Base-by-base conservation (phyloP, 2,888 invertebrate genomes). In the Panopea generosa region DNA sequence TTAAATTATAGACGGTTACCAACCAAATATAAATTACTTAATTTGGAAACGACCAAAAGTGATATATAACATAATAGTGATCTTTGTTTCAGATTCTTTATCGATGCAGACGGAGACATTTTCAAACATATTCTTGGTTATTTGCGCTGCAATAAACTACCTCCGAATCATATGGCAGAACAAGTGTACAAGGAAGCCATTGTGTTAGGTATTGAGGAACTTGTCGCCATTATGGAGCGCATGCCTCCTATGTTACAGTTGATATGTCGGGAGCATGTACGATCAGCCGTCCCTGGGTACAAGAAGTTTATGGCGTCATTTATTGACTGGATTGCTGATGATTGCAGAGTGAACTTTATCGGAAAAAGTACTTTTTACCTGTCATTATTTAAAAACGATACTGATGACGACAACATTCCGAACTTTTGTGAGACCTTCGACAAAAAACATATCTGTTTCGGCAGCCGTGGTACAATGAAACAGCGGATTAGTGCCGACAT, bases 101-200 rank as follows among this genome's bases (percentile, higher is more conserved):
- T 45, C 45, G 45, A 45, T 16, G 6, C 20, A 4, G 45, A 45
- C 16, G 45, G 45, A 9, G 20, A 9, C 4, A n/a, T 45, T 3
- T 45, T 45, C 45, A 9, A 6, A 45, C 45, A 45, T 20, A 45
- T 45, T 45, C 16, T 45, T 6, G 16, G 16, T 20, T 45, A 9
- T 16, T 16, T 45, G 20, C 16, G 45, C 16, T 45, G n/a, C 16
- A 45, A 45, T 45, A 16, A 45, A 20, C 45, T 45, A 4, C 45
- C 45, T 9, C 45, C 45, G 3, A 45, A 16, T 18, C 9, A 45
- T 16, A 18, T 45, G 45, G 45, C 45, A 20, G 45, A 45, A 20
- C 45, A 45, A 45, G 45, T 45, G 9, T 45, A 45, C 45, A 45
- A 45, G 16, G 45, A 45, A 16, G 45, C 45, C 6, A 45, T 45